phyloP scores from a whole-genome alignment of 2,113 vertebrate genomes.

The Garra rufa region DNA sequence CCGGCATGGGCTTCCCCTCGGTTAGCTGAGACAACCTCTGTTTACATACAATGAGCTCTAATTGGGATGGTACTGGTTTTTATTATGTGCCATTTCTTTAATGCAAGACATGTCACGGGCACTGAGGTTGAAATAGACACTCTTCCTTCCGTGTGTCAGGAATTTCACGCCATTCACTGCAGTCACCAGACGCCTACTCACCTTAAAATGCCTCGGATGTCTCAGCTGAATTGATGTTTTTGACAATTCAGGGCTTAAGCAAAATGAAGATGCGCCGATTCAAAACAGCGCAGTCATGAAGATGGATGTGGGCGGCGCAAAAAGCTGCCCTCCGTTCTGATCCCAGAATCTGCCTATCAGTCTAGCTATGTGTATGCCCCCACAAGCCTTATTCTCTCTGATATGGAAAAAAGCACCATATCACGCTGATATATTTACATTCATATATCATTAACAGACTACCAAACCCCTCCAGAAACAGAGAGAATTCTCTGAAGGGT shows the following conservation, averaged over 20 bases:
- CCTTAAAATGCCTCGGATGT: neutral
- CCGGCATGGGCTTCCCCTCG: slow-evolving; percentile 65
- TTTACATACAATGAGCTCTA: slow-evolving; percentile 53
- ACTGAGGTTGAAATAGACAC: slow-evolving; percentile 8
- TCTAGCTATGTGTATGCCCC: neutral
- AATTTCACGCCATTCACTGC: neutral
- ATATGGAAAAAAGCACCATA: slow-evolving; percentile 25
- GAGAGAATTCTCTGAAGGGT: slow-evolving; percentile 48
- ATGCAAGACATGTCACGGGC: slow-evolving; percentile 19
- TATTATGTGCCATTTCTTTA: slow-evolving; percentile 43
- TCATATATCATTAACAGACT: slow-evolving; percentile 47
- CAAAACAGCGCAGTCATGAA: slow-evolving; percentile 4
- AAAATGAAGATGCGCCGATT: neutral
- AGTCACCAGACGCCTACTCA: neutral
- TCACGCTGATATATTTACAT: slow-evolving; percentile 48
- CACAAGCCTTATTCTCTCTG: slow-evolving; percentile 5
- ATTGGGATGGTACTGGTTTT: slow-evolving; percentile 42
- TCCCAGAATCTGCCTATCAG: slow-evolving; percentile 2
- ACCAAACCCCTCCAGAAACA: slow-evolving; percentile 44
- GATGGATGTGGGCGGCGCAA: neutral
- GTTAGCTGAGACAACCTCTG: slow-evolving; percentile 49
- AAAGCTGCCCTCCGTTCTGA: neutral
- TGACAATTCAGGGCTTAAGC: slow-evolving; percentile 1
- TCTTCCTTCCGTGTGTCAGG: neutral
- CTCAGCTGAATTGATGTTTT: neutral